Conservation (phyloP, 1,140 invertebrate genomes). For the Drosophila grimshawi region DNA sequence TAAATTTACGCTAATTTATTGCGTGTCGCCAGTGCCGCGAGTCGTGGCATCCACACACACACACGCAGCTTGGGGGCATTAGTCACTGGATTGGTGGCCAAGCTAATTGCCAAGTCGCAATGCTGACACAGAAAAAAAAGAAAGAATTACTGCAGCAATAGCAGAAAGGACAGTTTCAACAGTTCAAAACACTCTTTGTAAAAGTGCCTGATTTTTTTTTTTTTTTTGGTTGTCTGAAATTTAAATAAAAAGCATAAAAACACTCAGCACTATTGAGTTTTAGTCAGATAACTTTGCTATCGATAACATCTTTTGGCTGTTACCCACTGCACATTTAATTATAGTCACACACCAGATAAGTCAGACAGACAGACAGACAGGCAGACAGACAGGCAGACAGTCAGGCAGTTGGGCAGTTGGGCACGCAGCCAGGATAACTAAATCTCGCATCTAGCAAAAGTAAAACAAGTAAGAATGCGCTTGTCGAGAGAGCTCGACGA, state of each 20-base stretch:
- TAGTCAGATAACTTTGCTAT: no score
- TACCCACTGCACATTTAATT: no score
- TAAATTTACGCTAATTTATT: slow-evolving; percentile 83
- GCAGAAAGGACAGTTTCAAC: slow-evolving; percentile 6
- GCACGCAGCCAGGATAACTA: slow-evolving; percentile 62
- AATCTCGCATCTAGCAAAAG: slow-evolving; percentile 45
- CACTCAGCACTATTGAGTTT: no score
- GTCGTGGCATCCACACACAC: slow-evolving; percentile 46
- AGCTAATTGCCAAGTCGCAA: slow-evolving; percentile 42
- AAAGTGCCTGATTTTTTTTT: no score
- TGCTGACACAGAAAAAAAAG: slow-evolving; percentile 9
- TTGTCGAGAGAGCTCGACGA: neutral
- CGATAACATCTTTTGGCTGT: no score
- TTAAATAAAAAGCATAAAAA: no score
- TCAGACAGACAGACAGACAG: neutral
- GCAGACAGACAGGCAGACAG: slow-evolving; percentile 3
- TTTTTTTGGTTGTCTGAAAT: no score
- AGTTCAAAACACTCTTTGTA: neutral
- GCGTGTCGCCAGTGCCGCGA: slow-evolving; percentile 72
- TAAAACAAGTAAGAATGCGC: slow-evolving; percentile 14
- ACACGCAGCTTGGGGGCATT: slow-evolving; percentile 30
- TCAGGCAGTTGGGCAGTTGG: slow-evolving; percentile 8
- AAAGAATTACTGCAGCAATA: neutral
- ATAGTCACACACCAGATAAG: neutral
- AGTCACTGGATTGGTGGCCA: slow-evolving; percentile 49